phyloP scores from a whole-genome alignment of 2,888 invertebrate genomes.

The Listrodromus nycthemerus region DNA sequence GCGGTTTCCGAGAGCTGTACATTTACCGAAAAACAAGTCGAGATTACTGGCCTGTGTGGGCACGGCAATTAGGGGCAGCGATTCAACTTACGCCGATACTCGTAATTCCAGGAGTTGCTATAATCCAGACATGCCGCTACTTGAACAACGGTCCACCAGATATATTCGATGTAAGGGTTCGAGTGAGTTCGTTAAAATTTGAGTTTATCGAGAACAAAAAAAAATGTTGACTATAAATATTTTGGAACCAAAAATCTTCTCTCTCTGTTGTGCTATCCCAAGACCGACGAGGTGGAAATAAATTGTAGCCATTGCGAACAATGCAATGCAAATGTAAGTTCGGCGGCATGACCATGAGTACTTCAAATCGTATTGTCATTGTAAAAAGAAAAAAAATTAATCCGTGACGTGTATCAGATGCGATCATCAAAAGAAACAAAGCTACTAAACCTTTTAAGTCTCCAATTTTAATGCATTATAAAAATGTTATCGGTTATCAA shows the following conservation, averaged over 20 bases:
- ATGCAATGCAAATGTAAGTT: conserved; percentile 82
- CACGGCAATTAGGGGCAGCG: conserved; percentile 90
- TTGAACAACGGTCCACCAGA: conserved; percentile 93
- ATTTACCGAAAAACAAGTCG: conserved; percentile 87
- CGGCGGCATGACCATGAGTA: neutral
- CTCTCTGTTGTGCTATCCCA: conserved; percentile 73
- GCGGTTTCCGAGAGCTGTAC: conserved; percentile 89
- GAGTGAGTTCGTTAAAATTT: conserved; percentile 41
- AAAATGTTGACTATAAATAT: conserved; percentile 1
- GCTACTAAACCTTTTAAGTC: no score
- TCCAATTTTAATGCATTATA: no score
- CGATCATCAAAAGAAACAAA: no score
- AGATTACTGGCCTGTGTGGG: conserved; percentile 93
- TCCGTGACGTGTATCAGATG: no score
- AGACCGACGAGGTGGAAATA: conserved; percentile 82
- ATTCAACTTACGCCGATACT: conserved; percentile 91
- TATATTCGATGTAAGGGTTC: conserved; percentile 91
- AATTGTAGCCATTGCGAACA: conserved; percentile 82
- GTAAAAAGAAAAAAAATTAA: no score
- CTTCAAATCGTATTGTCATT: neutral
- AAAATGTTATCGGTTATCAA: no score
- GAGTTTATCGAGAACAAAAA: conserved; percentile 20
- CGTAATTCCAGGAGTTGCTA: conserved; percentile 90
- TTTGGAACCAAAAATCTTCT: conserved; percentile 42
- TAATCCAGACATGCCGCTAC: conserved; percentile 91